Percentiles rank a stretch among this genome's conserved stretches.
Evolutionary conservation across 1,140 invertebrate genomes (phyloP).

Genomic region (Carposina sasakii): DNA sequence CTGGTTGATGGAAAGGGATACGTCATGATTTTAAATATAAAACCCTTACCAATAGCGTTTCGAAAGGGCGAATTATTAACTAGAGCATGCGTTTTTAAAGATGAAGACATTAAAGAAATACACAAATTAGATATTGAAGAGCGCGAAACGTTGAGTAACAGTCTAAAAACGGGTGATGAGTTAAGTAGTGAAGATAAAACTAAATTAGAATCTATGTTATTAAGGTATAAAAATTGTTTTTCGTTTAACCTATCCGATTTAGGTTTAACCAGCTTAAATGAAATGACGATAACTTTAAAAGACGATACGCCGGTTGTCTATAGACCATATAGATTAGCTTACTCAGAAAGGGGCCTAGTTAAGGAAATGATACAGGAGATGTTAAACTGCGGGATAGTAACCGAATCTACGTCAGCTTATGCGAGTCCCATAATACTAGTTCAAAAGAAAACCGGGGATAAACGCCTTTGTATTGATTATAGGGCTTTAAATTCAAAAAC

Average conservation of each 20-base stretch:
- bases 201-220: too few relatives aligned
- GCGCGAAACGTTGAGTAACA: too few relatives aligned
- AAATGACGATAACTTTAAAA: slow-evolving; percentile 5
- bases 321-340: slow-evolving; percentile 6
- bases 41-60: not conserved
- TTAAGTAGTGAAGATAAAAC: too few relatives aligned
- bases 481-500: slow-evolving; percentile 24
- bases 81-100: too few relatives aligned
- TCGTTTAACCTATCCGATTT: too few relatives aligned
- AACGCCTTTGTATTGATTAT: slow-evolving; percentile 24
- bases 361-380: slow-evolving; percentile 8
- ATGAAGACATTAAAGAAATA: too few relatives aligned
- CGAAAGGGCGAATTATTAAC: not conserved
- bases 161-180: too few relatives aligned
- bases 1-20: not conserved
- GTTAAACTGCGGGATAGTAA: slow-evolving; percentile 8
- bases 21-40: not conserved
- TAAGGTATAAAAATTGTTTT: too few relatives aligned
- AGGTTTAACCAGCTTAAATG: too few relatives aligned
- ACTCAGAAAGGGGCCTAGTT: slow-evolving; percentile 4
- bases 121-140: too few relatives aligned
- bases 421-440: slow-evolving; percentile 23
- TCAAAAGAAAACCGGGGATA: slow-evolving; percentile 21
- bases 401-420: slow-evolving; percentile 15
- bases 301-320: slow-evolving; percentile 2